These are phyloP conservation scores for Agapornis canus DNA, from an alignment of 2,797 vertebrate genomes.

Conservation along the genomic window DNA sequence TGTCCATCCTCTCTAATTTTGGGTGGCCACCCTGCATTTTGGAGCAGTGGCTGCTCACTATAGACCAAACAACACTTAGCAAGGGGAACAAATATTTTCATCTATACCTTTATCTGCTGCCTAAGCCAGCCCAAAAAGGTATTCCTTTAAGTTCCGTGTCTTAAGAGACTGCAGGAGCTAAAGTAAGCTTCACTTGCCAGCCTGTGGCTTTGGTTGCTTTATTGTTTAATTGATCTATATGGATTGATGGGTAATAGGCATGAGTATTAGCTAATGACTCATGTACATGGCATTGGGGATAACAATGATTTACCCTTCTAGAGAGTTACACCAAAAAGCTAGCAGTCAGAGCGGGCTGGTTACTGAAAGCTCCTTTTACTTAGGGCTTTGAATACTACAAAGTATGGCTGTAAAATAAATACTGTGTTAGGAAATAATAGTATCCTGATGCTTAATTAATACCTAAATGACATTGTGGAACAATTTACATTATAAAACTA, in stretches of 20 bases:
- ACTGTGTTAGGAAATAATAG: not conserved
- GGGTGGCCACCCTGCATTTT: accelerated
- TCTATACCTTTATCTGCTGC: not conserved
- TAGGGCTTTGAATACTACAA: not conserved
- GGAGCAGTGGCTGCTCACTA: accelerated
- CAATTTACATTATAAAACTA: not conserved
- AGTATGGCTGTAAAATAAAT: not conserved
- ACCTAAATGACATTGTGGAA: not conserved
- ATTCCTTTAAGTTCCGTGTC: not conserved
- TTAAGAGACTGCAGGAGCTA: not conserved
- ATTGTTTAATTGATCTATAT: not conserved
- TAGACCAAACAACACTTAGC: accelerated
- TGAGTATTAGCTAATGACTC: not conserved
- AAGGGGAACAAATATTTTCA: not conserved
- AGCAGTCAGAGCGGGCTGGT: not conserved
- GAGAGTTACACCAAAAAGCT: not conserved
- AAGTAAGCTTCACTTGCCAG: not conserved
- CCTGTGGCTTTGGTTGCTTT: not conserved
- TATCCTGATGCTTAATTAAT: not conserved
- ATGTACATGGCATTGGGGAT: not conserved
- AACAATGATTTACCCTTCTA: not conserved
- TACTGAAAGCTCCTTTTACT: not conserved
- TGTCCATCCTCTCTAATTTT: not conserved
- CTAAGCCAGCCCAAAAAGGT: not conserved
- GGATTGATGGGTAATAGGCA: not conserved